Evolutionary conservation across 2,888 invertebrate species (phyloP).

Genomic region (Cephus rjabovi): DNA sequence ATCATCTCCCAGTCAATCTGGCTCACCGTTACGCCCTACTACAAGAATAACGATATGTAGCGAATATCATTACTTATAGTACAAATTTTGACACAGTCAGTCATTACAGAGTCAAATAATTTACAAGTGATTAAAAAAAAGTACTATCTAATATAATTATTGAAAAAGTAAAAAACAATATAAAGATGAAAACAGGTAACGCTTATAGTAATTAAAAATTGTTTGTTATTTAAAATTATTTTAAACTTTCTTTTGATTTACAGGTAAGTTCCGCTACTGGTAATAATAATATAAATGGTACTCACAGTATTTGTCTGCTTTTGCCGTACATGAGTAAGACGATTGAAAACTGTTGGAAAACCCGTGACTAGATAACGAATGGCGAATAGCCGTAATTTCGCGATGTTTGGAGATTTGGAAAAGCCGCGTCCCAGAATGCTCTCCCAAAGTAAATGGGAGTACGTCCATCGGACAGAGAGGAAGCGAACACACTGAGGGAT

Average conservation of each 20-base stretch:
- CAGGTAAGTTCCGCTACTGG: neutral
- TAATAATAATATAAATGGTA: neutral
- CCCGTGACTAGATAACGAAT: neutral
- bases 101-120: neutral
- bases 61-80: neutral
- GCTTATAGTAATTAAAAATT: neutral
- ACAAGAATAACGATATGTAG: neutral
- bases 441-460: neutral
- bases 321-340: neutral
- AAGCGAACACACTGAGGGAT: constrained; percentile 55
- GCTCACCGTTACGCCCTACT: neutral
- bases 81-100: neutral
- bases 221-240: neutral
- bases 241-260: neutral
- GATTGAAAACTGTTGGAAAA: neutral
- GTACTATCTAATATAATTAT: neutral
- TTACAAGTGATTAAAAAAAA: neutral
- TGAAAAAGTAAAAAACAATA: neutral
- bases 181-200: neutral
- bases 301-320: neutral
- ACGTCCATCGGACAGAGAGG: constrained; percentile 58
- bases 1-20: neutral
- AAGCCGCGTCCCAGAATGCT: neutral
- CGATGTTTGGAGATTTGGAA: neutral
- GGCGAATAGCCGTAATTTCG: neutral